phyloP scores from a whole-genome alignment of 1,140 invertebrate species.

The Heliconius congener region DNA sequence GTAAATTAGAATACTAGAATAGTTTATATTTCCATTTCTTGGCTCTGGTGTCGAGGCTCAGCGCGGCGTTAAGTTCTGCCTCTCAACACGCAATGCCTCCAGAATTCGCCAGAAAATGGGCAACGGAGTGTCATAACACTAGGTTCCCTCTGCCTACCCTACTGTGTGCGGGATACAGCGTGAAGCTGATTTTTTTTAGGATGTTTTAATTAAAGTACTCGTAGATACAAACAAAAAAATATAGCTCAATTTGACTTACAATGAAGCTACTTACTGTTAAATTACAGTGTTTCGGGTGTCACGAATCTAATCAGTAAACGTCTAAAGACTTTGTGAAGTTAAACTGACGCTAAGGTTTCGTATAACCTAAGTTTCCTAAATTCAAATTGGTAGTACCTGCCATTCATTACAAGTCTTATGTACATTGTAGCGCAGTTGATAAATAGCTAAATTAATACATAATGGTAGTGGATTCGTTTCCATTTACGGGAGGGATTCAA shows the following conservation, averaged over 20 bases:
- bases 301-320: conserved; percentile 30
- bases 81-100: too few relatives aligned
- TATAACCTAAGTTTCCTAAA: conserved; percentile 11
- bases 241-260: neutral
- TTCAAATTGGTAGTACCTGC: neutral
- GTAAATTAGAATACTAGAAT: neutral
- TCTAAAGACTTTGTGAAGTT: conserved; percentile 25
- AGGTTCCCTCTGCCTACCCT: too few relatives aligned
- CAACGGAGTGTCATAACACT: too few relatives aligned
- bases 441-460: neutral
- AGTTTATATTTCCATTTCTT: too few relatives aligned
- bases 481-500: neutral
- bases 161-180: too few relatives aligned
- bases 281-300: conserved; percentile 28
- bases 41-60: too few relatives aligned
- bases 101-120: too few relatives aligned
- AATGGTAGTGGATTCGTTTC: neutral
- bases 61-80: too few relatives aligned
- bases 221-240: neutral
- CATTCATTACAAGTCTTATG: neutral
- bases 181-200: too few relatives aligned
- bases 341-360: conserved; percentile 22
- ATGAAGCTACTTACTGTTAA: neutral
- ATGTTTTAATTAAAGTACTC: neutral
- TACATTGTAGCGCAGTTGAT: neutral